Evolutionary conservation across 1,140 invertebrate genomes (phyloP), one percentile per base, ranked within the genome.

Genomic region (Apis mellifera): DNA sequence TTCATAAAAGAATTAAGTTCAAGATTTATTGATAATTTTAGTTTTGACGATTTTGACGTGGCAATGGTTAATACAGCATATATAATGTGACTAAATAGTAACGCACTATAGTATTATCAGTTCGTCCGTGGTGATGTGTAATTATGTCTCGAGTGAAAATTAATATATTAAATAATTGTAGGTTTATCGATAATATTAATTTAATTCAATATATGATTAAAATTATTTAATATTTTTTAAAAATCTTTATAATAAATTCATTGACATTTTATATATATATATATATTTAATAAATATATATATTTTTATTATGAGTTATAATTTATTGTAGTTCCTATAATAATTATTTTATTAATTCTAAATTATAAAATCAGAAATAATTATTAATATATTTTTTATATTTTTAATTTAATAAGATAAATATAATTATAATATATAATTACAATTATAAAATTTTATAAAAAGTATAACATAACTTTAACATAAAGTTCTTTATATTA

Each of bases 91-190:
- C 17, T 71, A 23, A 71, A 8, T 52, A 32, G 52, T 69, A 9
- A 19, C 2, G 12, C 1, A 59, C 2, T 42, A 42, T 12, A 52
- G 50, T 21, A 71, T 62, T 78, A 50, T 59, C 21, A 64, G 42
- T 64, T 9, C 21, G 11, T 55, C 59, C 1, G 52, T 55, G 57
- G 60, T 74, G 19, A 81, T 52, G 76, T 68, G 48, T 21, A 72
- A 59, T 83, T n/a, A 92, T 91, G 90, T 89, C 83, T 73, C 89
- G 79, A 52, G 68, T 69, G 7, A 81, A 90, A 57, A 90, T 68
- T 50, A 84, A 74, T 23, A 54, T 85, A 7, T 83, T 86, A 26
- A 87, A 78, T 76, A 86, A 78, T 48, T 78, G 91, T 92, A 84
- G 90, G 91, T 85, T 65, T 52, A 42, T 78, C 21, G 15, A 57